A percentile compares a stretch with the other conserved stretches of the same genome.
Evolutionary conservation across 1,140 invertebrate genomes (phyloP).

Genomic region (Cydia fagiglandana): DNA sequence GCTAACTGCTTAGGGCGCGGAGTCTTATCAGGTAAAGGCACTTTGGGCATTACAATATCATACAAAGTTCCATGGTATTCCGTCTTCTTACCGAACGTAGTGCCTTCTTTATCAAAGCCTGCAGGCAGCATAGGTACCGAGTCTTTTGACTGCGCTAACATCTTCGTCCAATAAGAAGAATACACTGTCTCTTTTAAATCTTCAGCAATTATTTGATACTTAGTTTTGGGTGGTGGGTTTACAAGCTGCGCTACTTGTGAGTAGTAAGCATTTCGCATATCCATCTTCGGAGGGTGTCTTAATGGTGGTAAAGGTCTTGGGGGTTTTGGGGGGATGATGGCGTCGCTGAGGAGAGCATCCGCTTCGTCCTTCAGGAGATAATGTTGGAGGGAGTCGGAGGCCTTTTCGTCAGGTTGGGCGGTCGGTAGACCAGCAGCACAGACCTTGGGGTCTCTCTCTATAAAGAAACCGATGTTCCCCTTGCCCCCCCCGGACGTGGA

Average conservation of each 20-base stretch:
- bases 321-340: slow-evolving; percentile 60
- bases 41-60: slow-evolving; percentile 65
- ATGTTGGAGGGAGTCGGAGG: slow-evolving; percentile 63
- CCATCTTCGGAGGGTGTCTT: slow-evolving; percentile 50
- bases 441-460: slow-evolving; percentile 58
- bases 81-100: slow-evolving; percentile 74
- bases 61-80: slow-evolving; percentile 57
- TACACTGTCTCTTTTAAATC: slow-evolving; percentile 78
- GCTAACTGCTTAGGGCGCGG: slow-evolving; percentile 62
- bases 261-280: slow-evolving; percentile 55
- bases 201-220: slow-evolving; percentile 75
- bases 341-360: slow-evolving; percentile 72
- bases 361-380: slow-evolving; percentile 76
- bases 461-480: slow-evolving; percentile 63
- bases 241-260: slow-evolving; percentile 54
- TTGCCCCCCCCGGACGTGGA: slow-evolving; percentile 60
- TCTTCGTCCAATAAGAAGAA: slow-evolving; percentile 76
- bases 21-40: slow-evolving; percentile 61
- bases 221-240: slow-evolving; percentile 70
- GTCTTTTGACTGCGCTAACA: slow-evolving; percentile 69
- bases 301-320: slow-evolving; percentile 58
- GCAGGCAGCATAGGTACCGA: slow-evolving; percentile 74
- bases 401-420: slow-evolving; percentile 58
- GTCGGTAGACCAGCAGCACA: slow-evolving; percentile 70
- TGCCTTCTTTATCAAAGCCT: slow-evolving; percentile 66